Percentiles rank a stretch among this genome's conserved stretches.
These are phyloP conservation scores for Tiaroga cobitis DNA, from an alignment of 2,797 vertebrate species.

Conservation along the genomic window DNA sequence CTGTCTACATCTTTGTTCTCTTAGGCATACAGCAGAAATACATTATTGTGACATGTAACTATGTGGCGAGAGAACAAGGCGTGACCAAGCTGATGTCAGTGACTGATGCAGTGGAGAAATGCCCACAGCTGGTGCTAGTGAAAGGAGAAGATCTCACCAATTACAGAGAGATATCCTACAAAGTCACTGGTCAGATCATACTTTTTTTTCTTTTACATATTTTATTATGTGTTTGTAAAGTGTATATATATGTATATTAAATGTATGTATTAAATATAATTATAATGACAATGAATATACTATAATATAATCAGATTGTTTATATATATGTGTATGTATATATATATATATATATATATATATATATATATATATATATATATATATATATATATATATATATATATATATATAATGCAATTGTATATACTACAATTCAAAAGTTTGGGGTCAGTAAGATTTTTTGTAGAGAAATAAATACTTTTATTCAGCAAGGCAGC, in stretches of 20 bases:
- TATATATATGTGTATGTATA: background rate
- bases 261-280: background rate
- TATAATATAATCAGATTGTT: background rate
- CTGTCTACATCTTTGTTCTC: background rate
- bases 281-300: background rate
- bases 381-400: background rate
- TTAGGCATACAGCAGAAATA: conserved; percentile 89
- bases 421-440: background rate
- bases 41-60: conserved; percentile 90
- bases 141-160: conserved; percentile 91
- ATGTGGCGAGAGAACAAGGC: conserved; percentile 85
- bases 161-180: conserved; percentile 91
- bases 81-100: conserved; percentile 86
- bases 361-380: background rate
- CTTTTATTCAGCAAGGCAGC: background rate
- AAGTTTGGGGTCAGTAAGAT: background rate
- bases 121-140: conserved; percentile 86
- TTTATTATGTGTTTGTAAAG: background rate
- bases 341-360: background rate
- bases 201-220: background rate
- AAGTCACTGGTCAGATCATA: conserved; percentile 83
- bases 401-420: background rate
- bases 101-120: conserved; percentile 83
- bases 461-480: background rate
- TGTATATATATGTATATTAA: background rate